Base-by-base conservation (phyloP, 2,113 vertebrate species). In the Dromas ardeola region DNA sequence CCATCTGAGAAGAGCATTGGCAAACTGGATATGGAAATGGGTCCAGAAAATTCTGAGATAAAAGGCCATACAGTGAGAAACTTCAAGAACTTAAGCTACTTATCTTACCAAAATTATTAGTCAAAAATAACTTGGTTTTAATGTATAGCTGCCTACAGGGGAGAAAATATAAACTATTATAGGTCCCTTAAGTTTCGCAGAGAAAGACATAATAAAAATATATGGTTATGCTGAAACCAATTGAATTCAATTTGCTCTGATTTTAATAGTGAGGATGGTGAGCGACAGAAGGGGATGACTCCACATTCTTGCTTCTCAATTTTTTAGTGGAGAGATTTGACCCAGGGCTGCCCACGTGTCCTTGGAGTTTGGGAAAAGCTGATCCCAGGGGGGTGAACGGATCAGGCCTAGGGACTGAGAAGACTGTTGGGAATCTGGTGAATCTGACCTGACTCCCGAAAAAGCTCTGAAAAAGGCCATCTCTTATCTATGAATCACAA, bases 311-410 rank as follows among this genome's bases (percentile, higher is more conserved):
- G 11, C 14, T 63, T 63, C 38, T 67, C 13, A 42, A 11, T 30
- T 21, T 43, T 71, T 83, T 23, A 38, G 38, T 38, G 45, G 20
- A 70, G 2, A 3, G 2, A 26, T 56, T 87, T 91, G 49, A 20
- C 32, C 0, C 1, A 34, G 8, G 22, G 9, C 32, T 73, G 63
- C 10, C 59, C 3, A 12, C 0, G 4, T 9, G 15, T 2, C 30
- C 23, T 40, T 47, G 13, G 10, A 74, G 9, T 45, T 19, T 63
- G 10, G 13, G 15, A 9, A 90, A 85, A 42, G 20, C 22, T 26
- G 43, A 69, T 47, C 15, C 15, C 8, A 2, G 3, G 7, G 1
- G 4, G 1, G 4, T 21, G 23, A 66, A 62, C 4, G 14, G 14
- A 47, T 2, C 6, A 43, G 18, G 7, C 7, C 42, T 38, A n/a